Evolutionary conservation across 2,113 vertebrate genomes (phyloP).

Genomic region (Tamias sibiricus): DNA sequence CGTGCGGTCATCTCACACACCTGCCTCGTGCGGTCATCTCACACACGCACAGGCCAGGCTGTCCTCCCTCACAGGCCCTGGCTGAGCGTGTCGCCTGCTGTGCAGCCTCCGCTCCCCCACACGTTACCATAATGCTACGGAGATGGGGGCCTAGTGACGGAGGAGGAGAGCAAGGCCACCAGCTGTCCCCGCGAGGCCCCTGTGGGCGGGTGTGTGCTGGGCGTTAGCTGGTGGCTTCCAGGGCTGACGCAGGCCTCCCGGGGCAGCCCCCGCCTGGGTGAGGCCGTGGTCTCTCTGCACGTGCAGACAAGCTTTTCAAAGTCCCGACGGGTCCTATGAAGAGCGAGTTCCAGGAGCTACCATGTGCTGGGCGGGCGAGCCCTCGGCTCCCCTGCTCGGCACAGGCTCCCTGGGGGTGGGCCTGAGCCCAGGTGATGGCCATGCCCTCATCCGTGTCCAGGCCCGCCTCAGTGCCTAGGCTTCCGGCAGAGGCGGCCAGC

Average conservation of each 20-base stretch:
- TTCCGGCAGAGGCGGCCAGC: not conserved
- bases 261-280: too few relatives aligned
- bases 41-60: not conserved
- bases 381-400: rapidly evolving
- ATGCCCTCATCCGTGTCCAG: not conserved
- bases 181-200: rapidly evolving
- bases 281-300: rapidly evolving
- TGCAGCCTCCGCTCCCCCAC: not conserved
- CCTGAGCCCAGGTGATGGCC: too few relatives aligned
- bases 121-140: rapidly evolving
- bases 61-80: not conserved
- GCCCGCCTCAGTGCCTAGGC: not conserved
- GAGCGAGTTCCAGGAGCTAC: rapidly evolving
- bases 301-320: rapidly evolving
- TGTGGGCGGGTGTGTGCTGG: rapidly evolving
- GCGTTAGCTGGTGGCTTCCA: rapidly evolving
- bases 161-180: not conserved
- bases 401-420: rapidly evolving
- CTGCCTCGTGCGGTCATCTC: rapidly evolving
- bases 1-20: rapidly evolving
- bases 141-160: rapidly evolving
- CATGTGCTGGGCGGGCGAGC: rapidly evolving
- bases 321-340: rapidly evolving
- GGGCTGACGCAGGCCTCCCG: too few relatives aligned
- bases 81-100: not conserved